These are phyloP conservation scores for Denticeps clupeoides DNA, from an alignment of 2,797 vertebrate genomes.

Conservation along the genomic window DNA sequence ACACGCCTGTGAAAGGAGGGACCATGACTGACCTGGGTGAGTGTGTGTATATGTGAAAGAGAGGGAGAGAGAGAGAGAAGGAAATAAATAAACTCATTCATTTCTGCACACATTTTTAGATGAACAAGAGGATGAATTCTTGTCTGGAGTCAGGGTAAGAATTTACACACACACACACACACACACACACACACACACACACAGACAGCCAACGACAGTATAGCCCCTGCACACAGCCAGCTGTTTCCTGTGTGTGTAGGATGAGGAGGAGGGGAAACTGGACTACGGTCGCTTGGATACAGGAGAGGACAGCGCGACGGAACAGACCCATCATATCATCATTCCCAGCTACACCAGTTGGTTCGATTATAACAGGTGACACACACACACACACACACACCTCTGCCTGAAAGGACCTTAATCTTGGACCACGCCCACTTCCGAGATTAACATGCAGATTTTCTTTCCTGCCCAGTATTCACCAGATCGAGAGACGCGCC, in stretches of 20 bases:
- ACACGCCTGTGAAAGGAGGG: constrained; percentile 93
- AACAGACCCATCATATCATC: constrained; percentile 95
- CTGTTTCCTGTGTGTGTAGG: constrained; percentile 51
- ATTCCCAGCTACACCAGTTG: constrained; percentile 92
- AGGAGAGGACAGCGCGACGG: constrained; percentile 80
- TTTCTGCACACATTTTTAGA: constrained; percentile 62
- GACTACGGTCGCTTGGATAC: constrained; percentile 75
- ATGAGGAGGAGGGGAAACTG: constrained; percentile 79
- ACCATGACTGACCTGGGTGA: constrained; percentile 90
- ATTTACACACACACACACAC: too few relatives aligned
- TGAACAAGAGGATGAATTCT: constrained; percentile 87
- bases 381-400: background rate
- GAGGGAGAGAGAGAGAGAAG: background rate
- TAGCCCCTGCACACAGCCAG: too few relatives aligned
- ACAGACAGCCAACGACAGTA: too few relatives aligned
- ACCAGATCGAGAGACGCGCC: constrained; percentile 85
- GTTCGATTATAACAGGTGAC: constrained; percentile 95
- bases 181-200: too few relatives aligned
- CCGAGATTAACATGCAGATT: too few relatives aligned
- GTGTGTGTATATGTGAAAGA: background rate
- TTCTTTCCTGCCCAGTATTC: too few relatives aligned
- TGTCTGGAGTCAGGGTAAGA: constrained; percentile 79
- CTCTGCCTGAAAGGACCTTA: too few relatives aligned
- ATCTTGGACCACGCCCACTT: too few relatives aligned
- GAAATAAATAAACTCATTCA: background rate